Evolutionary conservation across 2,888 invertebrate genomes (phyloP).

Genomic region (Calliopum simillimum): DNA sequence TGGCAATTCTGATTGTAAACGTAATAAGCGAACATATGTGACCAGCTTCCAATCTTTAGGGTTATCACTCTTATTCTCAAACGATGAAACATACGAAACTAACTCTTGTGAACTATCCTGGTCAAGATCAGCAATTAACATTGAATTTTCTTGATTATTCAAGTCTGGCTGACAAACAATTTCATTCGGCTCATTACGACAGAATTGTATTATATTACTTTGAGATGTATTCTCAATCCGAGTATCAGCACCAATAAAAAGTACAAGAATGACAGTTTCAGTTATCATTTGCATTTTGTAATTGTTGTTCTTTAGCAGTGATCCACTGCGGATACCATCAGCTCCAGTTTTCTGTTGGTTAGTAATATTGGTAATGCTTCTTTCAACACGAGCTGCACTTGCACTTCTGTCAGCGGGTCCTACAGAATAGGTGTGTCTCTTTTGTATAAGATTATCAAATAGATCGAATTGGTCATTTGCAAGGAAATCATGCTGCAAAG

Average conservation of each 20-base stretch:
- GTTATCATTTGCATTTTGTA: slow-evolving; percentile 71
- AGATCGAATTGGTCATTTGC: slow-evolving; percentile 55
- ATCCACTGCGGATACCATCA: slow-evolving; percentile 25
- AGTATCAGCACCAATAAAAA: slow-evolving; percentile 79
- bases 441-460: slow-evolving; percentile 60
- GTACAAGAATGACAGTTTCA: slow-evolving; percentile 82
- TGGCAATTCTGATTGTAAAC: slow-evolving; percentile 79
- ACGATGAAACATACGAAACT: slow-evolving; percentile 80
- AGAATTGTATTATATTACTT: slow-evolving; percentile 82
- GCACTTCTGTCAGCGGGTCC: slow-evolving; percentile 31
- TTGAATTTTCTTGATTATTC: slow-evolving; percentile 78
- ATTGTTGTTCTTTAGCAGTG: slow-evolving; percentile 50
- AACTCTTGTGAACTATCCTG: slow-evolving; percentile 82
- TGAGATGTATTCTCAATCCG: slow-evolving; percentile 83
- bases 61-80: slow-evolving; percentile 63
- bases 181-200: slow-evolving; percentile 65
- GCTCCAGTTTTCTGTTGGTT: slow-evolving; percentile 49
- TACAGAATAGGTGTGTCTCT: slow-evolving; percentile 56
- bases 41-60: slow-evolving; percentile 72
- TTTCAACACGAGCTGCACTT: slow-evolving; percentile 42
- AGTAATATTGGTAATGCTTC: slow-evolving; percentile 45
- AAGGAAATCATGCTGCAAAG: slow-evolving; percentile 48
- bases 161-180: slow-evolving; percentile 79
- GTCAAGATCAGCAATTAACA: slow-evolving; percentile 81
- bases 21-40: slow-evolving; percentile 77